Evolutionary conservation across 1,140 invertebrate species (phyloP).

Genomic region (Drosophila simulans): DNA sequence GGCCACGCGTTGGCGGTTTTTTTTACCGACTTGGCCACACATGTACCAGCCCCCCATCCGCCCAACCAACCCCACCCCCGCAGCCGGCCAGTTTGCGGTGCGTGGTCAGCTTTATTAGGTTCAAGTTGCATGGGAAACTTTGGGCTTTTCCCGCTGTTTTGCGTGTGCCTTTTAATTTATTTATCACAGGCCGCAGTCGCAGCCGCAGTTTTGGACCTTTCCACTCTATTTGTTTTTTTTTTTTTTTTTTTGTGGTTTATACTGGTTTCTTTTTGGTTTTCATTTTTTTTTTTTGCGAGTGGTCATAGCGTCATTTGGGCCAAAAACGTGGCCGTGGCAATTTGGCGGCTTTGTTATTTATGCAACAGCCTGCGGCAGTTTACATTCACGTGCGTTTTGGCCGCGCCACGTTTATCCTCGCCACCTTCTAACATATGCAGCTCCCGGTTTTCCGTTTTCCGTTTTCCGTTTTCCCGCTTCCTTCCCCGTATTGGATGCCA

Average conservation of each 20-base stretch:
- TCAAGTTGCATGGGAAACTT: conserved; percentile 51
- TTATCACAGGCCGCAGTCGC: conserved; percentile 58
- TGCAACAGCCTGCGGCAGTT: conserved; percentile 52
- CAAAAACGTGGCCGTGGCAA: conserved; percentile 52
- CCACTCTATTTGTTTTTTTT: background rate
- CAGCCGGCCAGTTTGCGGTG: background rate
- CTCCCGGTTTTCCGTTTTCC: conserved; percentile 11
- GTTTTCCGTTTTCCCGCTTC: background rate
- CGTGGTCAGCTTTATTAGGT: conserved; percentile 76
- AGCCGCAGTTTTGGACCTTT: conserved; percentile 21
- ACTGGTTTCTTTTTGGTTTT: conserved; percentile 1
- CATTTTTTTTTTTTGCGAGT: background rate
- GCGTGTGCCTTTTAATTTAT: conserved; percentile 82
- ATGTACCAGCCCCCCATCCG: conserved; percentile 18
- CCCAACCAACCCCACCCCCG: background rate
- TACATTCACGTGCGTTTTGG: conserved; percentile 58
- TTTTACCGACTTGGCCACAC: conserved; percentile 42
- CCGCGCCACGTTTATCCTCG: conserved; percentile 28
- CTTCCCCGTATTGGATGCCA: conserved; percentile 4
- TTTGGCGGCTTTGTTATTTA: conserved; percentile 68
- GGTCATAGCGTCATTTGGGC: conserved; percentile 48
- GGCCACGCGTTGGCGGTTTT: conserved; percentile 65
- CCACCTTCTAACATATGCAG: conserved; percentile 23
- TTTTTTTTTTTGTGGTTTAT: conserved; percentile 6
- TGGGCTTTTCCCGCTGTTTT: conserved; percentile 66